A percentile compares a stretch with the other conserved stretches of the same genome.
These are phyloP conservation scores for Tangara arthus DNA, from an alignment of 2,797 vertebrate species.

Conservation along the genomic window DNA sequence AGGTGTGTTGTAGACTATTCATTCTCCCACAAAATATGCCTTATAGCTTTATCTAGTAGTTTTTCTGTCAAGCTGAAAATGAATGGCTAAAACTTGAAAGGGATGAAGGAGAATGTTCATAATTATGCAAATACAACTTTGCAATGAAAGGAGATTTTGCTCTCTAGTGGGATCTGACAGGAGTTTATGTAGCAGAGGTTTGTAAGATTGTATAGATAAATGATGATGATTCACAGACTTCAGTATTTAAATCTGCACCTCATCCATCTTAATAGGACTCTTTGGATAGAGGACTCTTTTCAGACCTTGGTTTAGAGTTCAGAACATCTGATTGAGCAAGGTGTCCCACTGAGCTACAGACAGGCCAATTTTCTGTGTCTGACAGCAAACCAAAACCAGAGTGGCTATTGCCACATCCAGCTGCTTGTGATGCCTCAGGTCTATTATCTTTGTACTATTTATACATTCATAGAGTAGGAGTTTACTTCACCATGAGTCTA, in stretches of 20 bases:
- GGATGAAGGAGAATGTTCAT: background rate
- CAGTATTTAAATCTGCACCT: background rate
- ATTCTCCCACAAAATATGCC: background rate
- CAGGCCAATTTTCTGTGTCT: background rate
- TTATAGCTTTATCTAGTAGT: background rate
- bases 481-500: background rate
- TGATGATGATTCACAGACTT: background rate
- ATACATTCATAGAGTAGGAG: background rate
- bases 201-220: background rate
- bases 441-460: background rate
- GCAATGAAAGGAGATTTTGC: background rate
- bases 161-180: background rate
- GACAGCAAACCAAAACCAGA: background rate
- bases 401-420: background rate
- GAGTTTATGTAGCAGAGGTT: background rate
- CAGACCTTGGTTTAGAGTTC: background rate
- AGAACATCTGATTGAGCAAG: background rate
- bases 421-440: background rate
- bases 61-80: background rate
- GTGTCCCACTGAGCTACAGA: background rate
- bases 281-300: background rate
- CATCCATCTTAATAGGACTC: background rate
- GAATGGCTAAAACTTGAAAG: background rate
- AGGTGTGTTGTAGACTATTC: background rate
- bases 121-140: constrained; percentile 29